phyloP scores from a whole-genome alignment of 2,888 invertebrate genomes.

The Thelaira solivaga region DNA sequence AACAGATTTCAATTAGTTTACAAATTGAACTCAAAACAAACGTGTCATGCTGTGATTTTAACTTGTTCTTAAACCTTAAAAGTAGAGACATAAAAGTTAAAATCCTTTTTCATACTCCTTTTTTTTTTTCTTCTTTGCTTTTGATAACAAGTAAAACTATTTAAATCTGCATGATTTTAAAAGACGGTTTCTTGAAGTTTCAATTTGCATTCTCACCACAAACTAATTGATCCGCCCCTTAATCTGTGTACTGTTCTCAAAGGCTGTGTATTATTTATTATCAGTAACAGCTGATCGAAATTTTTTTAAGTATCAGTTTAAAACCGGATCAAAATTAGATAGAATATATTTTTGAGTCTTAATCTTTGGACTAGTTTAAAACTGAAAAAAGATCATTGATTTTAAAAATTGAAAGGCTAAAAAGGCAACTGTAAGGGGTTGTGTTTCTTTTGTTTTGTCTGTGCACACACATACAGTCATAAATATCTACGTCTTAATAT shows the following conservation, averaged over 20 bases:
- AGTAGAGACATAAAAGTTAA: neutral
- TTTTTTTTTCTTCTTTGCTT: neutral
- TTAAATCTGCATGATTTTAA: conserved; percentile 11
- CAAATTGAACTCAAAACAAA: conserved; percentile 75
- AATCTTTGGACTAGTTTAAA: conserved; percentile 22
- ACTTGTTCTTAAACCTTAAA: conserved; percentile 13
- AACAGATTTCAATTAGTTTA: conserved; percentile 75
- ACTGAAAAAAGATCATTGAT: conserved; percentile 53
- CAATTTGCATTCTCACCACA: conserved; percentile 75
- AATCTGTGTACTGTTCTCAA: no score
- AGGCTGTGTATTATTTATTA: no score
- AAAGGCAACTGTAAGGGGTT: conserved; percentile 61
- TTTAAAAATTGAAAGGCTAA: conserved; percentile 58
- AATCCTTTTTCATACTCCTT: conserved; percentile 23
- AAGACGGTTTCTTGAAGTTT: conserved; percentile 65
- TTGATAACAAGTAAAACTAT: neutral
- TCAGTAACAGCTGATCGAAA: conserved; percentile 28
- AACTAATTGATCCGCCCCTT: conserved; percentile 73
- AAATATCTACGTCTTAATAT: neutral
- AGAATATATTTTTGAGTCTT: conserved; percentile 13
- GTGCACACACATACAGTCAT: neutral
- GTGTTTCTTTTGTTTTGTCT: no score
- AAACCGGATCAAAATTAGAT: conserved; percentile 34
- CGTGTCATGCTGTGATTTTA: conserved; percentile 55
- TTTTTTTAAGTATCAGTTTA: conserved; percentile 40